Conservation (phyloP, 2,797 vertebrate genomes). For the Apogon hyalosoma region DNA sequence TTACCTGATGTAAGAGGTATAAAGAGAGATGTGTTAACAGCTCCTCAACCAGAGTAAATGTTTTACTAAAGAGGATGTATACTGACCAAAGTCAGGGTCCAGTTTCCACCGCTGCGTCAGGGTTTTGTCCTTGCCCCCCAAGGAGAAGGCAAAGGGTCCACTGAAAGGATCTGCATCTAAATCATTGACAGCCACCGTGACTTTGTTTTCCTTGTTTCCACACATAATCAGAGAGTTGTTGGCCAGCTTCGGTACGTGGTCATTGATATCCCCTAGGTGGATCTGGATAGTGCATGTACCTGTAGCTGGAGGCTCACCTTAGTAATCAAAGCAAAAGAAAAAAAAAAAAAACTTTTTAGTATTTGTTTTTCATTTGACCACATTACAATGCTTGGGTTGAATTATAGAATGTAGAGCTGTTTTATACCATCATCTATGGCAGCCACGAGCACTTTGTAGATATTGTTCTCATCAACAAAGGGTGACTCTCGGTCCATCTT, state of each 20-base stretch:
- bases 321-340: not conserved
- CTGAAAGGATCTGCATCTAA: conserved; percentile 72
- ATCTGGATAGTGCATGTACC: conserved; percentile 80
- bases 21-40: conserved; percentile 8
- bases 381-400: not conserved
- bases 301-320: conserved; percentile 84
- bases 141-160: conserved; percentile 81
- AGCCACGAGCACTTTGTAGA: conserved; percentile 78
- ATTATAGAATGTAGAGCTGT: not conserved
- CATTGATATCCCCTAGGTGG: conserved; percentile 83
- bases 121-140: conserved; percentile 57
- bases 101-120: conserved; percentile 79
- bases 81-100: conserved; percentile 77
- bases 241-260: conserved; percentile 77
- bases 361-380: not conserved
- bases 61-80: not conserved
- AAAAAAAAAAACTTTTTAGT: not conserved
- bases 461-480: conserved; percentile 63
- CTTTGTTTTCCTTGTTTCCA: conserved; percentile 41
- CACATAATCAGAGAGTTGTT: conserved; percentile 72
- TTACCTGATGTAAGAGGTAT: conserved; percentile 66
- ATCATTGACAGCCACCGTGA: conserved; percentile 74
- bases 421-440: conserved; percentile 85
- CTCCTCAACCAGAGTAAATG: accelerated
- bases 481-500: conserved; percentile 86